Evolutionary conservation across 2,888 invertebrate genomes (phyloP).

Genomic region (Aquatica leii): DNA sequence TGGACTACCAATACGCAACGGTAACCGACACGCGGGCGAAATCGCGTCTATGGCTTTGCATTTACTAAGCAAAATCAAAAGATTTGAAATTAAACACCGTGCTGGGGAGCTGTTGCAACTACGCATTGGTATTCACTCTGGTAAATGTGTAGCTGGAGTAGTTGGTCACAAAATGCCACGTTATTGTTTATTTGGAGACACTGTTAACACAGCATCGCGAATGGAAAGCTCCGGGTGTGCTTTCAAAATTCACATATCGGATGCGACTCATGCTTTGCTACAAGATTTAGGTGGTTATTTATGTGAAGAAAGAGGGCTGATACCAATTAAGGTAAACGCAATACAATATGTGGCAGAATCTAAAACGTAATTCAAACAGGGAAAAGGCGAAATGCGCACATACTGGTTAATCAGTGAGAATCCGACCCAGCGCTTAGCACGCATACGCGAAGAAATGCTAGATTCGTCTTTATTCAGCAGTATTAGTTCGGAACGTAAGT

Average conservation of each 20-base stretch:
- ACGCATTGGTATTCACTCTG: constrained; percentile 77
- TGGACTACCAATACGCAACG: constrained; percentile 77
- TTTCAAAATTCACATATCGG: constrained; percentile 78
- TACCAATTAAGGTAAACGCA: constrained; percentile 72
- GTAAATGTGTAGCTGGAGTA: constrained; percentile 83
- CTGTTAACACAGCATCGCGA: constrained; percentile 82
- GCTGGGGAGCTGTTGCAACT: constrained; percentile 74
- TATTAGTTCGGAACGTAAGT: constrained; percentile 60
- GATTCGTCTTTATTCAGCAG: constrained; percentile 60
- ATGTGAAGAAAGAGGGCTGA: constrained; percentile 76
- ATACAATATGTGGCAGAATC: too few species aligned
- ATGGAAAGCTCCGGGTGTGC: constrained; percentile 83
- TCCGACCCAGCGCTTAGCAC: constrained; percentile 58
- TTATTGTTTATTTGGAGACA: constrained; percentile 85
- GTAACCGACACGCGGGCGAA: constrained; percentile 78
- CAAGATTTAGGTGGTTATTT: constrained; percentile 76
- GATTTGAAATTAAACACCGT: constrained; percentile 73
- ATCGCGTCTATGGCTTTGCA: constrained; percentile 82
- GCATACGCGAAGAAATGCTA: constrained; percentile 59
- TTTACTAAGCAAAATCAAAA: constrained; percentile 73
- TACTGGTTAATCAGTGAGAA: constrained; percentile 75
- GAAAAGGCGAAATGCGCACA: constrained; percentile 79
- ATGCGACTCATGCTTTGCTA: constrained; percentile 72
- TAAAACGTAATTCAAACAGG: too few species aligned
- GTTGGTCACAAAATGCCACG: constrained; percentile 85